These are phyloP conservation scores for Lasioglossum morio DNA, from an alignment of 2,888 invertebrate species.

Conservation along the genomic window DNA sequence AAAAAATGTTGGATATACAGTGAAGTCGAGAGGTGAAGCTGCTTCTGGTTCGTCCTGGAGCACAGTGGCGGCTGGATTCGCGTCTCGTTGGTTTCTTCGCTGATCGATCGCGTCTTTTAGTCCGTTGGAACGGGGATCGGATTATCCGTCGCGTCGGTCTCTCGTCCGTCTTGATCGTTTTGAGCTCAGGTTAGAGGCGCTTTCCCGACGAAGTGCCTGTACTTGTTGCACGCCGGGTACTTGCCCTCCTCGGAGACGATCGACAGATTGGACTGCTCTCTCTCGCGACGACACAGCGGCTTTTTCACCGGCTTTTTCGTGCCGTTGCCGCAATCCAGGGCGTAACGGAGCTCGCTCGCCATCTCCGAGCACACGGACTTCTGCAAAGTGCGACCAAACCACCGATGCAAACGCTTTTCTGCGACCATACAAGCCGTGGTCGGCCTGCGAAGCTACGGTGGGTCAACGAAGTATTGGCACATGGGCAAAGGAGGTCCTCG, in stretches of 20 bases:
- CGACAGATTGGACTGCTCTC: conserved; percentile 73
- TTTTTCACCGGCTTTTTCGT: conserved; percentile 71
- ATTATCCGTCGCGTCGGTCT: background rate
- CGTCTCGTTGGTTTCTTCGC: conserved; percentile 11
- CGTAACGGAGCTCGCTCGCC: conserved; percentile 90
- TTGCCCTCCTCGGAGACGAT: conserved; percentile 75
- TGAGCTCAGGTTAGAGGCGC: conserved; percentile 74
- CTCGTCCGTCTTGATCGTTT: background rate
- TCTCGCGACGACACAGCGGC: conserved; percentile 66
- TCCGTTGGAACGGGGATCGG: conserved; percentile 19
- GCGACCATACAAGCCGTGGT: background rate
- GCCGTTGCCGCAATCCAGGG: conserved; percentile 87
- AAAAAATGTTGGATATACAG: background rate
- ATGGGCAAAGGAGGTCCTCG: too few relatives aligned
- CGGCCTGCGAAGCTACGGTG: background rate
- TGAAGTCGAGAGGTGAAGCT: conserved; percentile 12
- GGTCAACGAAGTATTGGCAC: background rate
- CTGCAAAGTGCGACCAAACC: conserved; percentile 83
- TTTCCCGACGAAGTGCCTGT: conserved; percentile 78
- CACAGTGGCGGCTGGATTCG: conserved; percentile 16
- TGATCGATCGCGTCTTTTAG: conserved; percentile 28
- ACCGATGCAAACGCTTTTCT: conserved; percentile 27
- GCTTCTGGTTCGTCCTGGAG: background rate
- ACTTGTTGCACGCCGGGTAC: conserved; percentile 74
- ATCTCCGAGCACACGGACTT: conserved; percentile 90